These are phyloP conservation scores for Drosophila paranaensis DNA, from an alignment of 2,888 invertebrate genomes.

Conservation along the genomic window DNA sequence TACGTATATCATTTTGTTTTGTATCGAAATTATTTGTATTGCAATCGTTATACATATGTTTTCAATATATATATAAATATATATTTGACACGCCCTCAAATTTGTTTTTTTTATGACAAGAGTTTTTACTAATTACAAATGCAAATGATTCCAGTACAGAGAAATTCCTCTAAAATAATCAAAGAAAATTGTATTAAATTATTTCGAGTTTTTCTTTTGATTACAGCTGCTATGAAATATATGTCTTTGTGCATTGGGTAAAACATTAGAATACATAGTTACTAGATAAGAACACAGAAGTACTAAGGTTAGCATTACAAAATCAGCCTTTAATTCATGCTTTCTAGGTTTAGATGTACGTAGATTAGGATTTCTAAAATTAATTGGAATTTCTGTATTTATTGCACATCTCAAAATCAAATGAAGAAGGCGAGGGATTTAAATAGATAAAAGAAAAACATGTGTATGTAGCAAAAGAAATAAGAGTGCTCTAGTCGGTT, in stretches of 20 bases:
- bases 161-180: constrained; percentile 8
- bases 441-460: background rate
- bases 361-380: constrained; percentile 28
- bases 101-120: constrained; percentile 15
- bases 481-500: background rate
- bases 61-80: constrained; percentile 1
- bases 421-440: background rate
- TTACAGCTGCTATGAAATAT: constrained; percentile 35
- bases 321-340: constrained; percentile 66
- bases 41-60: constrained; percentile 56
- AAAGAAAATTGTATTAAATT: constrained; percentile 11
- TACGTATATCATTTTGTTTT: constrained; percentile 19
- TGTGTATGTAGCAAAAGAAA: background rate
- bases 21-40: constrained; percentile 39
- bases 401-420: constrained; percentile 30
- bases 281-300: constrained; percentile 33
- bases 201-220: constrained; percentile 30
- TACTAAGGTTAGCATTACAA: constrained; percentile 58
- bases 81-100: constrained; percentile 16
- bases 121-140: constrained; percentile 42
- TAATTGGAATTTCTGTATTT: background rate
- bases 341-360: constrained; percentile 41
- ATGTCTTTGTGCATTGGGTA: constrained; percentile 53
- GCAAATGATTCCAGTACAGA: constrained; percentile 20
- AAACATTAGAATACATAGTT: constrained; percentile 23